Percentiles rank a stretch among this genome's conserved stretches.
These are phyloP conservation scores for Gobiocypris rarus DNA, from an alignment of 2,113 vertebrate genomes.

Conservation along the genomic window DNA sequence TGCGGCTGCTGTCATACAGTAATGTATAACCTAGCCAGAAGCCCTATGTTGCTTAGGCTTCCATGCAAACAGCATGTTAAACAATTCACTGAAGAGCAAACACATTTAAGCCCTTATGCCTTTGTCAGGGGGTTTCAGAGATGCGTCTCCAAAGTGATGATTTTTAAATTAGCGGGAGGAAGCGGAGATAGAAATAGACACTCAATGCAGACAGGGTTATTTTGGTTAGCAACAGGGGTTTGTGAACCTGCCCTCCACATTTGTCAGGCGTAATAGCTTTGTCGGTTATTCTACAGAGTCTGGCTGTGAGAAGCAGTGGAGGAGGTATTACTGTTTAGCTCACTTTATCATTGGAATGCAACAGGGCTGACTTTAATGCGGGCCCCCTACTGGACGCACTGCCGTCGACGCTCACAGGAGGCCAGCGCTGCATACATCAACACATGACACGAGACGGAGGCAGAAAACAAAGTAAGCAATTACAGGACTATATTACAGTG, in stretches of 20 bases:
- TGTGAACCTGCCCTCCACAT: conserved; percentile 69
- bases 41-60: background rate
- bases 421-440: conserved; percentile 61
- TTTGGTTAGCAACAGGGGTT: conserved; percentile 64
- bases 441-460: conserved; percentile 54
- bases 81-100: conserved; percentile 33
- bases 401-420: conserved; percentile 59
- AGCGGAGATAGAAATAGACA: background rate
- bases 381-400: conserved; percentile 68
- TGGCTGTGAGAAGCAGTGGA: conserved; percentile 71
- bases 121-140: background rate
- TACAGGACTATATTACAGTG: conserved; percentile 13
- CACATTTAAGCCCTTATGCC: conserved; percentile 23
- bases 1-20: background rate
- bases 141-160: conserved; percentile 1
- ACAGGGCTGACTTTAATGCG: conserved; percentile 73
- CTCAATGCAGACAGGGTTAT: conserved; percentile 62
- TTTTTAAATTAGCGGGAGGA: conserved; percentile 25
- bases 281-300: conserved; percentile 73
- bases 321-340: conserved; percentile 75
- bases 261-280: conserved; percentile 76
- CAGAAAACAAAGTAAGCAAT: conserved; percentile 53
- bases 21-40: background rate
- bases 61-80: background rate
- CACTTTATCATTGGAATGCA: conserved; percentile 73